Conservation (phyloP, 2,113 vertebrate species). For the Onychostoma macrolepis region DNA sequence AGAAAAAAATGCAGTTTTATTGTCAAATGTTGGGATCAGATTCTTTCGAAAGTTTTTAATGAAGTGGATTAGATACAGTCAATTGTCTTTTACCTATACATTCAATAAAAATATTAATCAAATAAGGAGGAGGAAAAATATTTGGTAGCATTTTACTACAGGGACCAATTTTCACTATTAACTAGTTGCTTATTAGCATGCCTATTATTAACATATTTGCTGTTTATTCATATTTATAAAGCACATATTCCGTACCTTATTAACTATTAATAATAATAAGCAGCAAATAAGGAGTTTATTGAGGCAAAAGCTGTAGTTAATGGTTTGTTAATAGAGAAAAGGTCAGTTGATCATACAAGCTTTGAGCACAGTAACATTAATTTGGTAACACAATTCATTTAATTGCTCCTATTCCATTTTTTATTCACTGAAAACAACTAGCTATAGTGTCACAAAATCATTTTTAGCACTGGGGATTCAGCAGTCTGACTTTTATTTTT, state of each 20-base stretch:
- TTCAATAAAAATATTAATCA: not conserved
- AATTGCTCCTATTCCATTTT: not conserved
- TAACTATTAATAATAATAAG: too few species aligned
- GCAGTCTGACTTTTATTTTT: not conserved
- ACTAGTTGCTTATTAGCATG: too few species aligned
- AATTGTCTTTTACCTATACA: not conserved
- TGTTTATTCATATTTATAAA: too few species aligned
- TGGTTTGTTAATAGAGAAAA: too few species aligned
- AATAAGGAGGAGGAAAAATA: not conserved
- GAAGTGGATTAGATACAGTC: not conserved
- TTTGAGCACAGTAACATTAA: not conserved
- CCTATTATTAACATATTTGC: too few species aligned
- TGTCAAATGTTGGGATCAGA: too few species aligned
- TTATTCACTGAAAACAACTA: not conserved
- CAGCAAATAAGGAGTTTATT: too few species aligned
- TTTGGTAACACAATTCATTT: not conserved
- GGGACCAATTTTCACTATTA: too few species aligned
- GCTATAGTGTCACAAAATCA: not conserved
- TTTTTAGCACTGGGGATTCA: not conserved
- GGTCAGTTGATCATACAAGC: not conserved
- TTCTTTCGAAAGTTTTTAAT: too few species aligned
- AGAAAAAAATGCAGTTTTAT: too few species aligned
- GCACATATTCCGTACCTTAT: too few species aligned
- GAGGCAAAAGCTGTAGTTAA: too few species aligned
- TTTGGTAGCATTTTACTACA: not conserved